Evolutionary conservation across 2,113 vertebrate genomes (phyloP).

Genomic region (Suricata suricatta): DNA sequence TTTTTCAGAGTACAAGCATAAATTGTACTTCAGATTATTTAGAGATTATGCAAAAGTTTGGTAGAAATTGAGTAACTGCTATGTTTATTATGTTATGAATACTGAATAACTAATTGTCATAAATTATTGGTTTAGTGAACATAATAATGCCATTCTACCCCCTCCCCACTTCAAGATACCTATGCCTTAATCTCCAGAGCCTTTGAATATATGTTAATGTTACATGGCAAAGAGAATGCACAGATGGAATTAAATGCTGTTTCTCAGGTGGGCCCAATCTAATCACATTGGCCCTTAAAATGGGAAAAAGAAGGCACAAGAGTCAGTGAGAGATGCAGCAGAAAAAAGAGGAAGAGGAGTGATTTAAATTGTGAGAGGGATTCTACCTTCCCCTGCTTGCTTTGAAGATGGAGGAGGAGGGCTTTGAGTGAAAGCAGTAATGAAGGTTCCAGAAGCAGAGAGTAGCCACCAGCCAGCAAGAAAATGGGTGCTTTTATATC

Average conservation of each 20-base stretch:
- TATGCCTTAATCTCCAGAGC: background rate
- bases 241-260: background rate
- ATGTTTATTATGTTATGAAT: conserved; percentile 55
- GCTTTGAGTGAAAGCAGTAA: background rate
- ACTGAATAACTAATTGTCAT: background rate
- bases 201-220: background rate
- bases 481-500: background rate
- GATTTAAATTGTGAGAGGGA: background rate
- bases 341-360: background rate
- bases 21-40: conserved; percentile 58
- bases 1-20: conserved; percentile 52
- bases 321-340: background rate
- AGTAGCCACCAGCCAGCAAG: background rate
- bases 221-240: background rate
- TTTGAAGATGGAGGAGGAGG: background rate
- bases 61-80: conserved; percentile 57
- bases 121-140: background rate
- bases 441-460: background rate
- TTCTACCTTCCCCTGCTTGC: background rate
- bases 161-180: background rate
- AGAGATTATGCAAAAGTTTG: conserved; percentile 43
- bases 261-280: background rate
- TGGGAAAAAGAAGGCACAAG: background rate
- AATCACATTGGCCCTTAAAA: background rate
- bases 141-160: background rate